Percentiles rank a stretch among this genome's conserved stretches.
Evolutionary conservation across 1,140 invertebrate species (phyloP).

Genomic region (Drosophila tani): DNA sequence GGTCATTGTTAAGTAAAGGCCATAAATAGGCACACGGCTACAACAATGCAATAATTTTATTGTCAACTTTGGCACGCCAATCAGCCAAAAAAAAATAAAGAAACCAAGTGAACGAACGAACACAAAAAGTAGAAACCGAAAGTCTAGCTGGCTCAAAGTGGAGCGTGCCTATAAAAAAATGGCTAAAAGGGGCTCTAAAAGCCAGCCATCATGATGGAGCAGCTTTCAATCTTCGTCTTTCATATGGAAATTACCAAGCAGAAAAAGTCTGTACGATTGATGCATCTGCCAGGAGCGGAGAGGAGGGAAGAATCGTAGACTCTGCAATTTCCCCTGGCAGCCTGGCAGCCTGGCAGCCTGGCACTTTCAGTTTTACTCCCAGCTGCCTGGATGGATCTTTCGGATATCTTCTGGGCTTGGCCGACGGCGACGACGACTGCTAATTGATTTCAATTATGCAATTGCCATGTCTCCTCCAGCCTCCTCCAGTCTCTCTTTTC

Average conservation of each 20-base stretch:
- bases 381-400: neutral
- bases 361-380: slow-evolving; percentile 70
- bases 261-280: slow-evolving; percentile 42
- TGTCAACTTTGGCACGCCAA: slow-evolving; percentile 72
- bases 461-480: slow-evolving; percentile 58
- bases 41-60: slow-evolving; percentile 72
- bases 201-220: slow-evolving; percentile 30
- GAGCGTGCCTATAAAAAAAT: slow-evolving; percentile 28
- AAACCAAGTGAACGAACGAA: slow-evolving; percentile 7
- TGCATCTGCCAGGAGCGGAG: slow-evolving; percentile 38
- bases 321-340: slow-evolving; percentile 44
- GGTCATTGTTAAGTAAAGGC: slow-evolving; percentile 79
- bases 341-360: slow-evolving; percentile 62
- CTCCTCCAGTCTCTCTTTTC: slow-evolving; percentile 9
- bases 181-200: slow-evolving; percentile 1
- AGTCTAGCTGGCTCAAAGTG: slow-evolving; percentile 37
- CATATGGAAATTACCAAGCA: slow-evolving; percentile 42
- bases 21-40: slow-evolving; percentile 69
- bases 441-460: slow-evolving; percentile 83
- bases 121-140: slow-evolving; percentile 41
- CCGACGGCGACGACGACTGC: slow-evolving; percentile 35
- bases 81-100: slow-evolving; percentile 34
- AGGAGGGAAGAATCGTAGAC: slow-evolving; percentile 5
- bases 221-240: slow-evolving; percentile 45
- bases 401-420: slow-evolving; percentile 30